Evolutionary conservation across 2,888 invertebrate genomes (phyloP), one percentile per base, ranked within the genome.

Genomic region (Yponomeuta cagnagella): DNA sequence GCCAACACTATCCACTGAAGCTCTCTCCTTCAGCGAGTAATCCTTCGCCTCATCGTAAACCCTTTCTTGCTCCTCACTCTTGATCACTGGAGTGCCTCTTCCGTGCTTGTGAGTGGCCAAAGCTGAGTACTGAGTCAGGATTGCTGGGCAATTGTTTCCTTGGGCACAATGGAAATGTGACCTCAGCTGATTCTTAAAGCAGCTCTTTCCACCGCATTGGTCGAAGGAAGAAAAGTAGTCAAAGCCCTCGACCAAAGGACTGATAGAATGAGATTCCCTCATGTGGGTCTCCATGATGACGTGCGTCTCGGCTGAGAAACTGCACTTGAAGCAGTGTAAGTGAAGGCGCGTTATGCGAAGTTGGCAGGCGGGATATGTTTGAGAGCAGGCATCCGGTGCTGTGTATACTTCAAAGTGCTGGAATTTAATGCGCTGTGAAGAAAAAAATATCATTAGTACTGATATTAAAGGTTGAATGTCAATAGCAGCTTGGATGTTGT

Each of bases 311-410:
- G 96, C 96, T 10, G 96, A 95, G 78, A 96, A 97, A 80, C 96
- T 95, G 82, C 98, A 98, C 76, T 97, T 95, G 66, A 95, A 95
- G 88, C 98, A 98, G 83, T 98, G 98, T 79, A 95, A 96, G 84
- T 98, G 98, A 68, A 95, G 93, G 74, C 94, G 93, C 5, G 94
- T 93, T 75, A 93, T 88, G 71, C 95, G 87, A 73, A 94, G 94
- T 33, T 94, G 94, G 82, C 98, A 98, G 71, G 94, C 93, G 0
- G 94, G 93, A 80, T 97, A 97, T 0, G 95, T 95, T 63, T 87
- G 85, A 2, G 78, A 75, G 81, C 98, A 98, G 48, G 93, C 89
- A 68, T 94, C 94, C 65, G 93, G 93, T 70, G 92, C 90, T n/a
- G 91, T 93, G 76, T 91, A 91, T 76, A 94, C 92, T 81, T 94